Conservation (phyloP, 2,888 invertebrate genomes). For the Rhopalosiphum nymphaeae region DNA sequence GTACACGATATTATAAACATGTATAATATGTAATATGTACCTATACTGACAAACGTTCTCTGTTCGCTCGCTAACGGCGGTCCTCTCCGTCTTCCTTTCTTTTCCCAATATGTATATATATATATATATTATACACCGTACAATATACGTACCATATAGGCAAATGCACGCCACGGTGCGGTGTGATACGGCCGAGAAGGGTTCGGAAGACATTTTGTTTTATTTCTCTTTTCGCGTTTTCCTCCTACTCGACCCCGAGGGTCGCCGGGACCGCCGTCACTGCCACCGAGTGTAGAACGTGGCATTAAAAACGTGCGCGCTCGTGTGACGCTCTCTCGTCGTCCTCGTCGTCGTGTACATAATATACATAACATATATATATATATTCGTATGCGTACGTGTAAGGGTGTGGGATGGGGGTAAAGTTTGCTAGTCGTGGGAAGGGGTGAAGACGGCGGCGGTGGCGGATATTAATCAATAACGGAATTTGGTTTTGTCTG, state of each 20-base stretch:
- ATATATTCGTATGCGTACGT: background rate
- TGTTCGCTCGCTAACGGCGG: background rate
- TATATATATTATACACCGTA: background rate
- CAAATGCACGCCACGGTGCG: constrained; percentile 33
- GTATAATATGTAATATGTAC: background rate
- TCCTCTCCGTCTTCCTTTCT: background rate
- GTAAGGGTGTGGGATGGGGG: background rate
- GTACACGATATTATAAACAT: background rate
- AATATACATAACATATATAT: background rate
- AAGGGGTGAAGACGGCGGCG: background rate
- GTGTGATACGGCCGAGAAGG: constrained; percentile 5
- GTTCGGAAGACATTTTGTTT: constrained; percentile 64
- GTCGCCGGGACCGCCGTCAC: constrained; percentile 38
- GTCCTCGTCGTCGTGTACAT: constrained; percentile 37
- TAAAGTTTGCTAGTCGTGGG: constrained; percentile 24
- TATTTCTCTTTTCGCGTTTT: constrained; percentile 57
- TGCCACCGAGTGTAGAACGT: constrained; percentile 42
- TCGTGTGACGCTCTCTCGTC: constrained; percentile 63
- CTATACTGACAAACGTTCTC: background rate
- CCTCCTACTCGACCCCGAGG: constrained; percentile 50
- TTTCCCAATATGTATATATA: background rate
- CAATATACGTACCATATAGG: background rate
- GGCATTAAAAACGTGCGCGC: constrained; percentile 64
- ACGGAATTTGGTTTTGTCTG: constrained; percentile 65
- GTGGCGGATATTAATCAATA: constrained; percentile 64